A percentile compares a stretch with the other conserved stretches of the same genome.
Conservation (phyloP, 1,140 invertebrate genomes). For the Babylonia areolata region DNA sequence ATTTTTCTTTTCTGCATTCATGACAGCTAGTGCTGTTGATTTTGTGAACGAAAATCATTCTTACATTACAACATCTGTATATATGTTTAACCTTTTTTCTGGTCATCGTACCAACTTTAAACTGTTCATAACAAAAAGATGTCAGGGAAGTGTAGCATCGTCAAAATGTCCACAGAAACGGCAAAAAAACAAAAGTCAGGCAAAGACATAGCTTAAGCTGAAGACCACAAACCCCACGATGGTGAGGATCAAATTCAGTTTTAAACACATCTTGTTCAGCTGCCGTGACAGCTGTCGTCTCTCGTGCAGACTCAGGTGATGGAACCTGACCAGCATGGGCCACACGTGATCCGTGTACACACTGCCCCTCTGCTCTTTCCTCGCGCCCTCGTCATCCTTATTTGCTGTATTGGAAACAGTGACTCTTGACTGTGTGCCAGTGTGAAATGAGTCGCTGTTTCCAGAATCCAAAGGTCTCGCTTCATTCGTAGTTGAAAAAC, state of each 20-base stretch:
- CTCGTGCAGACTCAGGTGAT: neutral
- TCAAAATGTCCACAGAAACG: too few relatives aligned
- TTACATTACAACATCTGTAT: too few relatives aligned
- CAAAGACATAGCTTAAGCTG: too few relatives aligned
- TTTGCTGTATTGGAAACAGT: neutral
- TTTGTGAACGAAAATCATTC: too few relatives aligned
- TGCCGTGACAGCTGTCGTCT: neutral
- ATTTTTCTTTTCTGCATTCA: too few relatives aligned
- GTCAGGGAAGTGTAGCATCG: too few relatives aligned
- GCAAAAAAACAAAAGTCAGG: too few relatives aligned
- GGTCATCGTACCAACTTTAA: too few relatives aligned
- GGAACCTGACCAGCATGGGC: neutral
- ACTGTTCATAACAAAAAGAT: too few relatives aligned
- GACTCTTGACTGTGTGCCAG: neutral
- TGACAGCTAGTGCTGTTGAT: too few relatives aligned
- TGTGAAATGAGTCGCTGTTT: neutral
- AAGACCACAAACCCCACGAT: too few relatives aligned
- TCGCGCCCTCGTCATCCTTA: neutral
- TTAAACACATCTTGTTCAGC: constrained; percentile 1
- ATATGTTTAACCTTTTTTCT: too few relatives aligned
- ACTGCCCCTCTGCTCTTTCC: neutral
- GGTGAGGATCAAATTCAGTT: neutral
- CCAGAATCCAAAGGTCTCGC: neutral
- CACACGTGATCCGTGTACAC: neutral
- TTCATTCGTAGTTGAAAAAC: neutral